These are phyloP conservation scores for Zeuzera pyrina DNA, from an alignment of 2,888 invertebrate genomes.

Conservation along the genomic window DNA sequence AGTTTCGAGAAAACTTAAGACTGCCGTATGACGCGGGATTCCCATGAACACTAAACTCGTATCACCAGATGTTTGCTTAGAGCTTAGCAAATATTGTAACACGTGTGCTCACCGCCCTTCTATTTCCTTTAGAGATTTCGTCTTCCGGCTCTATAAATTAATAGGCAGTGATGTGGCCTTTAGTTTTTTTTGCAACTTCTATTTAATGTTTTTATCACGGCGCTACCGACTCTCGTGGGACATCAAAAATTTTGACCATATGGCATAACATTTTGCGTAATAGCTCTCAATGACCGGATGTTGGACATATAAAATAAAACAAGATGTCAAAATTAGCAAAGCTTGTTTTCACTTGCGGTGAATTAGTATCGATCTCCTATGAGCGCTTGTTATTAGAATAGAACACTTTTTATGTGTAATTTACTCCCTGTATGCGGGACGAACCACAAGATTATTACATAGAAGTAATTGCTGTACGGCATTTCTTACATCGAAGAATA, in stretches of 20 bases:
- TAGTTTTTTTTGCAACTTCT: slow-evolving; percentile 42
- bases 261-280: slow-evolving; percentile 27
- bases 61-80: slow-evolving; percentile 61
- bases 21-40: slow-evolving; percentile 15
- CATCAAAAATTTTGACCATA: slow-evolving; percentile 40
- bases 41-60: slow-evolving; percentile 27
- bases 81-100: slow-evolving; percentile 70
- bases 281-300: slow-evolving; percentile 46
- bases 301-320: slow-evolving; percentile 27
- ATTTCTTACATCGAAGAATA: slow-evolving; percentile 47
- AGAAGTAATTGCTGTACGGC: slow-evolving; percentile 55
- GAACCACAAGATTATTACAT: slow-evolving; percentile 62
- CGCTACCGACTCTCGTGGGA: slow-evolving; percentile 40
- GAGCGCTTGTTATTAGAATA: slow-evolving; percentile 50
- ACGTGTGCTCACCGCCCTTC: slow-evolving; percentile 65
- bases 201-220: slow-evolving; percentile 40
- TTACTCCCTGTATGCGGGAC: slow-evolving; percentile 57
- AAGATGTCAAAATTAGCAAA: slow-evolving; percentile 27
- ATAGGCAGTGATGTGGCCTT: slow-evolving; percentile 39
- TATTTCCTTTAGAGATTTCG: slow-evolving; percentile 70
- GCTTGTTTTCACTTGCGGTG: slow-evolving; percentile 42
- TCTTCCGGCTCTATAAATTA: slow-evolving; percentile 70
- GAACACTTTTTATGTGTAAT: slow-evolving; percentile 55
- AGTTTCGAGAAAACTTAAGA: slow-evolving; percentile 1
- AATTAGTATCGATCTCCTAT: slow-evolving; percentile 31